phyloP scores from a whole-genome alignment of 2,113 vertebrate genomes.

The Morone chrysops region DNA sequence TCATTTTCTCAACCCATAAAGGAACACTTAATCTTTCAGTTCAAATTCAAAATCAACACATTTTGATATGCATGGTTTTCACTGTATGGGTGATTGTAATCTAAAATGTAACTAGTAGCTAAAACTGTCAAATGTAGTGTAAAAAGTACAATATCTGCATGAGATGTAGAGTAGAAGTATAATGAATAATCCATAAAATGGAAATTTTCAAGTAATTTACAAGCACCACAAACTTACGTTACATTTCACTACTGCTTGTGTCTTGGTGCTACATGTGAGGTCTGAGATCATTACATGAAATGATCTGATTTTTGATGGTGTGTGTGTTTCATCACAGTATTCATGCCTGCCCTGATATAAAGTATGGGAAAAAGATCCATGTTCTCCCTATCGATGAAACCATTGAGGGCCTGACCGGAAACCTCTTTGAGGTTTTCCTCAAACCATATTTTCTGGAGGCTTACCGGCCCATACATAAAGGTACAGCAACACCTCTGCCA shows the following conservation, averaged over 20 bases:
- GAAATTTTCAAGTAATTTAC: not conserved
- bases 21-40: not conserved
- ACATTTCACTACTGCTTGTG: not conserved
- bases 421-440: conserved; percentile 96
- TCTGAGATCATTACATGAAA: not conserved
- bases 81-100: not conserved
- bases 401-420: conserved; percentile 94
- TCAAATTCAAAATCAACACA: not conserved
- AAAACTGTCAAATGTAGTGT: not conserved
- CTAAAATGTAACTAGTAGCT: not conserved
- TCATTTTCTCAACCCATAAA: not conserved
- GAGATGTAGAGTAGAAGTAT: not conserved
- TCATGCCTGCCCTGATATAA: conserved; percentile 95
- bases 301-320: conserved; percentile 6
- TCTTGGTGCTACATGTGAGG: not conserved
- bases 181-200: not conserved
- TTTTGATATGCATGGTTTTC: not conserved
- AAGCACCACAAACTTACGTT: not conserved
- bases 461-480: conserved; percentile 95
- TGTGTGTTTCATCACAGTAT: conserved; percentile 84
- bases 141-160: not conserved
- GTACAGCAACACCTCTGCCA: conserved; percentile 66
- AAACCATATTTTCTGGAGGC: conserved; percentile 97
- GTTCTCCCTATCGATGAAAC: conserved; percentile 96
- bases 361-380: conserved; percentile 95